These are phyloP conservation scores for Peromyscus leucopus DNA, from an alignment of 2,113 vertebrate genomes.

Conservation along the genomic window DNA sequence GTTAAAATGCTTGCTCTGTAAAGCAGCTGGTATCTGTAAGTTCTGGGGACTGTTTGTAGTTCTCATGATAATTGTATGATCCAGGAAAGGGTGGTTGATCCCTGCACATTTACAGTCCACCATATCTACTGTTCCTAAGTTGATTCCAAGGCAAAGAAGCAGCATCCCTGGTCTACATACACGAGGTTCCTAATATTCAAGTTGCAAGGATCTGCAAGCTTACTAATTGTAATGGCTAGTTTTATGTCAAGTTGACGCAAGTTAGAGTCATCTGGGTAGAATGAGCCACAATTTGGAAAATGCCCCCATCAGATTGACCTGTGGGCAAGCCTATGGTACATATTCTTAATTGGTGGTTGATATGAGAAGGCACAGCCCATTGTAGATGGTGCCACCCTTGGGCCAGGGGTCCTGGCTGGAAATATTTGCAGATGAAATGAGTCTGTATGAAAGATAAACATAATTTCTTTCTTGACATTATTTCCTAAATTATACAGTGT, in stretches of 20 bases:
- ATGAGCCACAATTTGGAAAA: not conserved
- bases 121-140: not conserved
- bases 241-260: not conserved
- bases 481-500: not conserved
- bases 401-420: not conserved
- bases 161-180: not conserved
- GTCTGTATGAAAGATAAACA: not conserved
- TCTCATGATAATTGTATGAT: slow-evolving; percentile 37
- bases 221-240: not conserved
- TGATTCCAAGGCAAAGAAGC: not conserved
- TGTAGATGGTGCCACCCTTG: not conserved
- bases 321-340: too few relatives aligned
- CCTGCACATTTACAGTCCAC: not conserved
- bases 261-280: not conserved
- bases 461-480: not conserved
- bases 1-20: not conserved
- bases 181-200: not conserved
- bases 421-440: not conserved
- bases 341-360: too few relatives aligned
- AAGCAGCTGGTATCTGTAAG: slow-evolving; percentile 51
- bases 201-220: not conserved
- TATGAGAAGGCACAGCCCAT: not conserved
- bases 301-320: not conserved
- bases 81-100: not conserved
- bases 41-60: not conserved